These are phyloP conservation scores for Phalacrocorax aristotelis DNA, from an alignment of 2,113 vertebrate species.

Conservation along the genomic window DNA sequence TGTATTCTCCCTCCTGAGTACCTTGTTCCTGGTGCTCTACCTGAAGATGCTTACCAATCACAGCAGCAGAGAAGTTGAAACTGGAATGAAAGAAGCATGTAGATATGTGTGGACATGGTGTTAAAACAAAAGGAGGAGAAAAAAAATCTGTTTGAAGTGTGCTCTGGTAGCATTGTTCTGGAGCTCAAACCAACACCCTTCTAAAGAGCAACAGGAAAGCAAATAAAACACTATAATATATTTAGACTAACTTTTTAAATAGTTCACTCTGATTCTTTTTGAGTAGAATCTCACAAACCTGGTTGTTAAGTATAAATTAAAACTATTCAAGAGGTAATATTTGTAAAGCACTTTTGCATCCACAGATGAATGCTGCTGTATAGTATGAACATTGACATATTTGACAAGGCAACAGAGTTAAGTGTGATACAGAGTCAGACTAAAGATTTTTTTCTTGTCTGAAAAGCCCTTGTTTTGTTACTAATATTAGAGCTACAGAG, in stretches of 20 bases:
- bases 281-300: slow-evolving; percentile 29
- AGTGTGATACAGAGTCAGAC: slow-evolving; percentile 63
- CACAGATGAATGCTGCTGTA: slow-evolving; percentile 37
- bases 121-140: slow-evolving; percentile 25
- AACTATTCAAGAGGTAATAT: slow-evolving; percentile 46
- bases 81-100: background rate
- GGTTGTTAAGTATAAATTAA: slow-evolving; percentile 54
- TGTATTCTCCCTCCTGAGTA: background rate
- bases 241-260: slow-evolving; percentile 47
- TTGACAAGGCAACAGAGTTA: slow-evolving; percentile 70
- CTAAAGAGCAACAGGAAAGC: slow-evolving; percentile 4
- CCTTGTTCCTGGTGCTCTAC: background rate
- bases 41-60: background rate
- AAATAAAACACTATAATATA: slow-evolving; percentile 52
- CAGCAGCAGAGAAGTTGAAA: background rate
- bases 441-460: slow-evolving; percentile 63
- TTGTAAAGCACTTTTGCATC: slow-evolving; percentile 54
- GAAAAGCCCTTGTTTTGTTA: slow-evolving; percentile 70
- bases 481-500: slow-evolving; percentile 68
- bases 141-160: background rate
- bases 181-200: background rate
- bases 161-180: background rate
- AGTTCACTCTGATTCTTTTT: slow-evolving; percentile 1
- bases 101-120: background rate
- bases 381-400: slow-evolving; percentile 60